These are phyloP conservation scores for Nyctibius grandis DNA, from an alignment of 2,797 vertebrate genomes.

Conservation along the genomic window DNA sequence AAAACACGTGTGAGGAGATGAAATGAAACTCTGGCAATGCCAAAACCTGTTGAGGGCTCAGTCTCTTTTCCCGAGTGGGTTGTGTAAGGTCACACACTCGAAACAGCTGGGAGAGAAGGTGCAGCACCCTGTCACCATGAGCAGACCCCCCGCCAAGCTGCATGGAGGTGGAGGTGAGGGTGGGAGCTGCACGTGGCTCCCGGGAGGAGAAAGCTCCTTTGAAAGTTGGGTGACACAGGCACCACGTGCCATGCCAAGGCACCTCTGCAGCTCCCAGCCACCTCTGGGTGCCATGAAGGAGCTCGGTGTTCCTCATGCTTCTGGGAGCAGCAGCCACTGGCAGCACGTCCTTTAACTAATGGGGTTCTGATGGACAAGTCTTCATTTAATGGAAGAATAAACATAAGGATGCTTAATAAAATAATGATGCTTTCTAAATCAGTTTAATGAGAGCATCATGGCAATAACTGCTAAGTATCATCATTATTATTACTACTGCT, in stretches of 20 bases:
- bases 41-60: not conserved
- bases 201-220: not conserved
- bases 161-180: not conserved
- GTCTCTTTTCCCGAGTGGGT: not conserved
- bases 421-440: not conserved
- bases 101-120: not conserved
- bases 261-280: not conserved
- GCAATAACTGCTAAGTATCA: not conserved
- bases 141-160: accelerated
- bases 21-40: not conserved
- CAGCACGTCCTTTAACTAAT: not conserved
- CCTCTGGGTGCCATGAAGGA: not conserved
- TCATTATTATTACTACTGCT: not conserved
- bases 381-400: conserved; percentile 10
- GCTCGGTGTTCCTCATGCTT: not conserved
- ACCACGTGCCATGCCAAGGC: accelerated
- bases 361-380: not conserved
- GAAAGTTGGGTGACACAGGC: not conserved
- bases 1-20: not conserved
- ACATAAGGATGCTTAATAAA: conserved; percentile 21
- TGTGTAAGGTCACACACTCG: accelerated
- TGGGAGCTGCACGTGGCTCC: not conserved
- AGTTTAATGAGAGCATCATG: not conserved
- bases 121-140: not conserved
- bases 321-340: not conserved